Evolutionary conservation across 2,888 invertebrate genomes (phyloP), one percentile per base, ranked within the genome.

Genomic region (Ecdyonurus torrentis): DNA sequence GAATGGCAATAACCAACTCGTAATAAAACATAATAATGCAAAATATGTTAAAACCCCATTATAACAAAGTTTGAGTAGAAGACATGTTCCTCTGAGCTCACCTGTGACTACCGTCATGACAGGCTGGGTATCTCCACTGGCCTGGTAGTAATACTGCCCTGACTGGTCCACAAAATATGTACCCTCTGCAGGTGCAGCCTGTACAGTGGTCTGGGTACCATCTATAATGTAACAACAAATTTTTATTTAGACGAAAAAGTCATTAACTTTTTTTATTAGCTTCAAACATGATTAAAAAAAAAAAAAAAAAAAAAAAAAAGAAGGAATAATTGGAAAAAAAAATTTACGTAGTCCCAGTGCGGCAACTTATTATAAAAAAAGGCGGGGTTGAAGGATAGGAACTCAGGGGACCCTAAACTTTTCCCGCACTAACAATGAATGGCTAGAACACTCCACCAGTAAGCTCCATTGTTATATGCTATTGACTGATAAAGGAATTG

Each of bases 151-250:
- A 67, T 87, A 85, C 19, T 55, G 55, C 0, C 90, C 89, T 37
- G 87, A 80, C 73, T 88, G 85, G 71, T 91, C 90, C 23, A 91
- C 85, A 72, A 87, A 91, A 71, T 88, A 89, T 1, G 88, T 86
- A 5, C 87, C 85, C 67, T 80, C 81, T 68, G 82, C 82, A n/a
- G 65, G 59, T 24, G 61, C 64, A 37, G 60, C 61, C 59, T 61
- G 52, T 37, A 23, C 64, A 19, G 59, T 55, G 7, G 59, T 59
- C 25, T 63, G 63, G 10, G 58, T 37, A 19, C 63, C 64, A 37
- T 62, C 62, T 63, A 25, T 58, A 61, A 22, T 58, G 59, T 23
- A n/a, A n/a, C n/a, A n/a, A n/a, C n/a, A n/a, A n/a, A n/a, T n/a
- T n/a, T n/a, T 19, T 19, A n/a, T 18, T 58, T 58, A n/a, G 19